Conservation (phyloP, 2,797 vertebrate genomes). For the Artibeus lituratus region DNA sequence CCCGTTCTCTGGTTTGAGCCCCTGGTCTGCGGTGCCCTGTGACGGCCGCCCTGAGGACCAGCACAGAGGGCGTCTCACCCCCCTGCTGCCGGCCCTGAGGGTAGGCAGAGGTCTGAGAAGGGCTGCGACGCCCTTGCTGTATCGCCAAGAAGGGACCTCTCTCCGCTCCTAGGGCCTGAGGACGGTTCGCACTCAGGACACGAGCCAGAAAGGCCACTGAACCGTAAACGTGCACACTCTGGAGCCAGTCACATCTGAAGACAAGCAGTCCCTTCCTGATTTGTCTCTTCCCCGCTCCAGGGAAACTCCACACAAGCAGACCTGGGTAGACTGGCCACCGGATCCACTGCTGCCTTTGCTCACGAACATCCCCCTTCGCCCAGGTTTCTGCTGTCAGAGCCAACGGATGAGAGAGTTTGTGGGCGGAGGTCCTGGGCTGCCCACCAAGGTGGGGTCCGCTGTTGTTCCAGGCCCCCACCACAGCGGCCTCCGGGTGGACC, state of each 20-base stretch:
- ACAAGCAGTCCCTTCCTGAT: background rate
- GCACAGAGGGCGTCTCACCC: background rate
- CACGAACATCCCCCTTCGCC: background rate
- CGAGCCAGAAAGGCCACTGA: background rate
- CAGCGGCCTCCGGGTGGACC: too few relatives aligned
- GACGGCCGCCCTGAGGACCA: background rate
- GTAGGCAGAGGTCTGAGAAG: background rate
- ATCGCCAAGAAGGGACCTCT: background rate
- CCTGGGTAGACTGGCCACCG: background rate
- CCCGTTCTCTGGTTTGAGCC: background rate
- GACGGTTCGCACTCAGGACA: background rate
- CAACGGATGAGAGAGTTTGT: background rate
- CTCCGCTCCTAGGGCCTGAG: background rate
- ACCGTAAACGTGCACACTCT: background rate
- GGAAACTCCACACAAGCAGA: background rate
- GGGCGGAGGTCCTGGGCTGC: background rate
- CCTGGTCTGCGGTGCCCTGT: accelerated
- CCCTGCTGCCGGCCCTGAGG: background rate
- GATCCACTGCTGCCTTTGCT: background rate
- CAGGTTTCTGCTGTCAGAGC: background rate
- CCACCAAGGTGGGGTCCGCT: background rate
- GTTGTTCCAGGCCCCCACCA: too few relatives aligned
- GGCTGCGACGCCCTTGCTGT: background rate
- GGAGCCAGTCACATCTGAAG: background rate
- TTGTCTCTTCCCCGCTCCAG: background rate